Percentiles rank a stretch among this genome's conserved stretches.
These are phyloP conservation scores for Homarus americanus DNA, from an alignment of 1,140 invertebrate genomes.

Conservation along the genomic window DNA sequence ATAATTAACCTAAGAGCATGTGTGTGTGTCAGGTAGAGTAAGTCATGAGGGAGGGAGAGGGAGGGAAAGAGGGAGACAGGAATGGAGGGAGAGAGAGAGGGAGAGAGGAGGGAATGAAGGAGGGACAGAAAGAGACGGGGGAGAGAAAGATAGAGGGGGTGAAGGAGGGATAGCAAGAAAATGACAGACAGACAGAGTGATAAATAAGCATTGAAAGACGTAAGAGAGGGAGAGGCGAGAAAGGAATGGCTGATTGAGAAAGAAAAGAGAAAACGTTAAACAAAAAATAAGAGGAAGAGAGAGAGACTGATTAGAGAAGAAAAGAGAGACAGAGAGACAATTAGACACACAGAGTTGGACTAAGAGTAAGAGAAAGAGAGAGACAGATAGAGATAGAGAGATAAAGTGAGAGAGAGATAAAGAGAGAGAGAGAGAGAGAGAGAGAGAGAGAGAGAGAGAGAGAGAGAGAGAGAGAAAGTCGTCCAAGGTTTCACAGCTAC, in stretches of 20 bases:
- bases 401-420: background rate
- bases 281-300: conserved; percentile 16
- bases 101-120: background rate
- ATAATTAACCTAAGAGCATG: no score
- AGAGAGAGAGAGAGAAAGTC: background rate
- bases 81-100: background rate
- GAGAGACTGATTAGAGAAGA: background rate
- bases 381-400: background rate
- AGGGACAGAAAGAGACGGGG: background rate
- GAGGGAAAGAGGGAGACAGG: background rate
- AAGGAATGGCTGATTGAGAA: no score
- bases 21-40: no score
- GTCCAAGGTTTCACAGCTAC: no score
- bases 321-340: background rate
- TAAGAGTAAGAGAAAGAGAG: background rate
- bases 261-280: no score
- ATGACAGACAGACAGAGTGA: conserved; percentile 21
- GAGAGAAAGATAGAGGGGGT: background rate
- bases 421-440: conserved; percentile 31
- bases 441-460: background rate
- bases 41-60: no score
- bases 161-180: background rate
- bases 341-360: no score
- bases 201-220: background rate
- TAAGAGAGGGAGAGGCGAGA: background rate